These are phyloP conservation scores for Calosoma granatense DNA, from an alignment of 1,140 invertebrate genomes.

Conservation along the genomic window DNA sequence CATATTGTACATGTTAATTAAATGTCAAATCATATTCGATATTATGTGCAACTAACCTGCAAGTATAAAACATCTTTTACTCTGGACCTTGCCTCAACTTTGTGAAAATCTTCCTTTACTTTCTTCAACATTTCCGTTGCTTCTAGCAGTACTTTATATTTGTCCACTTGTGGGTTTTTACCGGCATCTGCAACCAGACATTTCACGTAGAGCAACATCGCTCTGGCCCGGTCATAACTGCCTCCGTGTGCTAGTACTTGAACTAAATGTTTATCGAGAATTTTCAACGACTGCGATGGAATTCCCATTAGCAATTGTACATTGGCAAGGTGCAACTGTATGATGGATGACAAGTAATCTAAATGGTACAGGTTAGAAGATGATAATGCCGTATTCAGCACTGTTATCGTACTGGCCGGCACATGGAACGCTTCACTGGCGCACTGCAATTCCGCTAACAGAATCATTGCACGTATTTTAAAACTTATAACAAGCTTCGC, in stretches of 20 bases:
- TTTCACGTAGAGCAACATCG: conserved; percentile 50
- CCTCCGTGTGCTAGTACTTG: conserved; percentile 68
- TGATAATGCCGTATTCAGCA: conserved; percentile 59
- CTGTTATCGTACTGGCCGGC: conserved; percentile 39
- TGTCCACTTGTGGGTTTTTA: conserved; percentile 32
- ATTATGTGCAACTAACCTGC: conserved; percentile 39
- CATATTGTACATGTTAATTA: conserved; percentile 26
- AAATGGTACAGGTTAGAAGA: conserved; percentile 61
- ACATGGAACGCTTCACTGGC: conserved; percentile 35
- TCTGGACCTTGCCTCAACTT: conserved; percentile 60
- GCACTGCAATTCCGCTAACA: conserved; percentile 60
- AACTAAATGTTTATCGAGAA: conserved; percentile 58
- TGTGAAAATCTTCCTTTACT: conserved; percentile 56
- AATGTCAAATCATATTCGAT: conserved; percentile 7
- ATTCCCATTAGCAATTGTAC: conserved; percentile 60
- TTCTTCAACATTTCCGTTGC: conserved; percentile 53
- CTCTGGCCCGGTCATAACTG: conserved; percentile 66
- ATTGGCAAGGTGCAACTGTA: conserved; percentile 70
- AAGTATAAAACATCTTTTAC: conserved; percentile 61
- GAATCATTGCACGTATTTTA: conserved; percentile 54
- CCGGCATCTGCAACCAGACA: conserved; percentile 52
- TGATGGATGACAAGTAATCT: conserved; percentile 59
- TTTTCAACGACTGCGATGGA: conserved; percentile 57
- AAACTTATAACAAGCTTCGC: conserved; percentile 44
- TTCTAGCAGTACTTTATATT: conserved; percentile 45